phyloP scores from a whole-genome alignment of 2,888 invertebrate genomes.

The Drosophila tripunctata region DNA sequence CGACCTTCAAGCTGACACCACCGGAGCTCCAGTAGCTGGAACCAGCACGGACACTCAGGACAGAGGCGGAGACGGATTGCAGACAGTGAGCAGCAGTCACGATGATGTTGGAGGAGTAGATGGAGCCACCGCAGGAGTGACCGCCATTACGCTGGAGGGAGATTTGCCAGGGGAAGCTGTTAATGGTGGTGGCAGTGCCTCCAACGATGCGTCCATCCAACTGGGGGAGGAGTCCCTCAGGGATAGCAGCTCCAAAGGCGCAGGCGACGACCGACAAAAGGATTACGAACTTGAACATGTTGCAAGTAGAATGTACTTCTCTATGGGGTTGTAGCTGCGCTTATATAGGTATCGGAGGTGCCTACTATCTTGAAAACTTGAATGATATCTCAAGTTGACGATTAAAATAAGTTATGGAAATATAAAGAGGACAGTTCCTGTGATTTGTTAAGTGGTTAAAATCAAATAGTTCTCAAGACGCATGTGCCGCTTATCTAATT shows the following conservation, averaged over 20 bases:
- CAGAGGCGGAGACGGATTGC: slow-evolving; percentile 59
- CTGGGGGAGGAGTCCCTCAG: slow-evolving; percentile 67
- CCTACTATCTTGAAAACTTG: neutral
- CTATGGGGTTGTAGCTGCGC: slow-evolving; percentile 15
- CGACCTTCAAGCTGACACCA: slow-evolving; percentile 52
- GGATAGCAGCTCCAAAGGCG: slow-evolving; percentile 64
- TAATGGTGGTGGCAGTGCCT: slow-evolving; percentile 65
- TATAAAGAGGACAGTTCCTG: neutral
- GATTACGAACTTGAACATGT: slow-evolving; percentile 70
- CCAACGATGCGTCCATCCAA: slow-evolving; percentile 81
- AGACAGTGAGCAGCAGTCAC: slow-evolving; percentile 87
- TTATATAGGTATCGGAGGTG: slow-evolving; percentile 20
- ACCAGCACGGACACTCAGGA: slow-evolving; percentile 85
- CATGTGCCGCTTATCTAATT: neutral
- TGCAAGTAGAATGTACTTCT: slow-evolving; percentile 26
- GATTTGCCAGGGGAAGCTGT: slow-evolving; percentile 72
- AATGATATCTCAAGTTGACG: neutral
- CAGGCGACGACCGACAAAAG: slow-evolving; percentile 62
- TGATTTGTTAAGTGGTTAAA: neutral
- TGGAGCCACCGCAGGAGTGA: slow-evolving; percentile 86
- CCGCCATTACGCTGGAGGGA: slow-evolving; percentile 79
- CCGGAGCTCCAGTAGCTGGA: slow-evolving; percentile 84
- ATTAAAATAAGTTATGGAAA: neutral
- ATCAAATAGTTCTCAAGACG: neutral
- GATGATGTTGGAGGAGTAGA: slow-evolving; percentile 84